These are phyloP conservation scores for Phenganax stokvisi DNA, from an alignment of 92 coral and sea anemone genomes.

Conservation along the genomic window DNA sequence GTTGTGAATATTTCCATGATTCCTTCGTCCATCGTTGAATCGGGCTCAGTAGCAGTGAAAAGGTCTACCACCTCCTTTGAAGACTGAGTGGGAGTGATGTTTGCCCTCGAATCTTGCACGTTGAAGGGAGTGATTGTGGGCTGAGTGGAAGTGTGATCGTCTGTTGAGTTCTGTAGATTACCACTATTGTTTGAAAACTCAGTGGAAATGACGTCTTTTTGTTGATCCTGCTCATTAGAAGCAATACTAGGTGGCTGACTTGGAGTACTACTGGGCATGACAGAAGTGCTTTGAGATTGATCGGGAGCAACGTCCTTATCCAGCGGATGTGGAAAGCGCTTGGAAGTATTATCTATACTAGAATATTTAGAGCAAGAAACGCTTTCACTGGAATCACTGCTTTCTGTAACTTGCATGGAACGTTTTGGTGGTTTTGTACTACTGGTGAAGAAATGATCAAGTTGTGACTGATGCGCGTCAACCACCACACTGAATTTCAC, in stretches of 20 bases:
- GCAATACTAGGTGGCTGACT: background rate
- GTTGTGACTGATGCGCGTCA: background rate
- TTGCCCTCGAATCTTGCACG: background rate
- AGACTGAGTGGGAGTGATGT: background rate
- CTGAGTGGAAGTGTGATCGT: background rate
- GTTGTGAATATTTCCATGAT: too few relatives aligned
- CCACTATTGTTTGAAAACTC: background rate
- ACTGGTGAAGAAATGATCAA: background rate
- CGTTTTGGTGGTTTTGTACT: conserved; percentile 6
- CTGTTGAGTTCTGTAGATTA: background rate
- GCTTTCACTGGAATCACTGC: background rate
- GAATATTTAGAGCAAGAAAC: background rate
- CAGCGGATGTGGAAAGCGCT: too few relatives aligned
- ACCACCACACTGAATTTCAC: background rate
- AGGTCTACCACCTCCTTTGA: too few relatives aligned
- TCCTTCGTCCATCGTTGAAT: too few relatives aligned
- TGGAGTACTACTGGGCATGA: background rate
- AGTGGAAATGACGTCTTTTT: background rate
- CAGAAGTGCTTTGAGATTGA: background rate
- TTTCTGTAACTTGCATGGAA: background rate
- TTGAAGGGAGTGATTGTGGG: background rate
- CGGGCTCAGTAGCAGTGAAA: too few relatives aligned
- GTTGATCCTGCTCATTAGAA: background rate
- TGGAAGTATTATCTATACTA: too few relatives aligned
- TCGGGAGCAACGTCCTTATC: background rate